These are phyloP conservation scores for Diprion similis DNA, from an alignment of 1,140 invertebrate genomes.

Conservation along the genomic window DNA sequence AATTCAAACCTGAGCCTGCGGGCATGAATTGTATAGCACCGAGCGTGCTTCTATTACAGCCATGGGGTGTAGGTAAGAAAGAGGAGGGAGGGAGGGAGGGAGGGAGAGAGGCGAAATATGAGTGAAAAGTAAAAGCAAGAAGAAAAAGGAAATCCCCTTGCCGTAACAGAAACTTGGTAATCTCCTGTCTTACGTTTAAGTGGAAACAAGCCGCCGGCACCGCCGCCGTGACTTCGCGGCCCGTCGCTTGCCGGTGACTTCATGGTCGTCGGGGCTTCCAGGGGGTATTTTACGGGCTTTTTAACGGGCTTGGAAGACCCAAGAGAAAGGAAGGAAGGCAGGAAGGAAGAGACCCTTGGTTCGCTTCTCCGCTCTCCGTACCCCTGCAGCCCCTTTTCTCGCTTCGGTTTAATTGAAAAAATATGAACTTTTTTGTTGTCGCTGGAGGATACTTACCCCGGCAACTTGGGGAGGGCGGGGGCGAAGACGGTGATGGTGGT, in stretches of 20 bases:
- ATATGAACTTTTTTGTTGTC: constrained; percentile 56
- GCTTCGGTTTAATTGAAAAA: constrained; percentile 58
- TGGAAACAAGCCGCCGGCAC: constrained; percentile 34
- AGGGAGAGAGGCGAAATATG: constrained; percentile 23
- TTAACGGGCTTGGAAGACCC: constrained; percentile 51
- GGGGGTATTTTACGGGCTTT: constrained; percentile 41
- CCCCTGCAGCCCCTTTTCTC: constrained; percentile 21
- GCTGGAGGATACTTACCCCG: not conserved
- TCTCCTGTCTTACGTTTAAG: constrained; percentile 40
- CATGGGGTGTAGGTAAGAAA: not conserved
- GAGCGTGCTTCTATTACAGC: not conserved
- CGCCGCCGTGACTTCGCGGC: not conserved
- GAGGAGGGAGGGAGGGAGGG: not conserved
- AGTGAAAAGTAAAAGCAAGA: constrained; percentile 22
- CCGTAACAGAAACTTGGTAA: constrained; percentile 12
- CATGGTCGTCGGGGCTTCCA: constrained; percentile 18
- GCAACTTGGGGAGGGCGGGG: not conserved
- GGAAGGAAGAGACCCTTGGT: constrained; percentile 42
- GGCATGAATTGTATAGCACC: constrained; percentile 21
- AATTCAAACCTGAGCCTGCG: not conserved
- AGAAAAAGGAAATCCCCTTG: constrained; percentile 22
- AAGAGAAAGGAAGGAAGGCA: not conserved
- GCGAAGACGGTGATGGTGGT: constrained; percentile 42
- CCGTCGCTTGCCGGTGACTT: not conserved
- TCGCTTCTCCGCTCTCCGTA: constrained; percentile 22